Base-by-base conservation (phyloP, 2,888 invertebrate species). In the Nemoura dubitans region DNA sequence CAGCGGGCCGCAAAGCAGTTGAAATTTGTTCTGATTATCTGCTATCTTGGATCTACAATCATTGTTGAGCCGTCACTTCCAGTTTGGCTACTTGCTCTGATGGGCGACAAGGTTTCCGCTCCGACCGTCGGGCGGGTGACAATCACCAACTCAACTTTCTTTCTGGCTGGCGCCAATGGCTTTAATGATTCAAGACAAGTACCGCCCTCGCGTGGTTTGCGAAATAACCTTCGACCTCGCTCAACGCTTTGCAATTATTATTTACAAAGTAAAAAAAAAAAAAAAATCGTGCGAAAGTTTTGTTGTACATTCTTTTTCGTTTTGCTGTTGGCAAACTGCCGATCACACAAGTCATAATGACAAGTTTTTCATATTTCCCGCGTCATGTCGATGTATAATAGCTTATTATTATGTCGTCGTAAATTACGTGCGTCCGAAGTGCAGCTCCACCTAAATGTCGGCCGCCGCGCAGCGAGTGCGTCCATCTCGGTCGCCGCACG, bases 381-480 rank as follows among this genome's bases (percentile, higher is more conserved):
- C 59, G 30, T 81, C 81, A 30, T 81, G 81, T 81, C 29, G 59
- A 59, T 59, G 59, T 59, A 81, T 81, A 81, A 81, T 81, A 28
- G 81, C 28, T 81, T 81, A 81, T 81, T 81, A 81, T 81, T 81
- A 81, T 81, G 81, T 81, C 81, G 28, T 28, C 81, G 81, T 81
- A 81, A 81, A 81, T 81, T 81, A 30, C 81, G 29, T 81, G 81
- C 6, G 81, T 14, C 81, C 28, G 30, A 16, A 78, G 10, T 30
- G 30, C 28, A 81, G 81, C 81, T 81, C 28, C 81, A 81, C 81
- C 81, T 81, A 78, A 78, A 78, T 26, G 76, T 25, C 27, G 21
- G 59, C 59, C 2, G 3, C 10, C 10, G 36, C 10, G 36, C 10
- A 36, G n/a, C n/a, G n/a, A n/a, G 36, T 36, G 36, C 36, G 36